Conservation (phyloP, 30 jellyfish, hydroid and myxozoan genomes). For the Phacellophora camtschatica region DNA sequence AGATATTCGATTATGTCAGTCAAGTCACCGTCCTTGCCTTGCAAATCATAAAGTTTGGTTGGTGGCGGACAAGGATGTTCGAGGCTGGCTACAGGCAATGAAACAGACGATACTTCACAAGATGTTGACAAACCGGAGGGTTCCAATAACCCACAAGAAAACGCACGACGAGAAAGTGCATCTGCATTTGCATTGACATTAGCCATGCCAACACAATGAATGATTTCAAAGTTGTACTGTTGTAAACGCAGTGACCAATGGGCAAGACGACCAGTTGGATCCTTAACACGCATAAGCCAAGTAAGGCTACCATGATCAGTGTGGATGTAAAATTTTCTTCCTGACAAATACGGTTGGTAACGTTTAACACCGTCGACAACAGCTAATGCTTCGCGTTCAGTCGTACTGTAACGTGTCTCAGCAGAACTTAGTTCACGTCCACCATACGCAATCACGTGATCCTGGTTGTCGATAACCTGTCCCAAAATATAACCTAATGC, state of each 20-base stretch:
- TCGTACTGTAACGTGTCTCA: conserved; percentile 35
- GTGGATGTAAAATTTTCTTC: not conserved
- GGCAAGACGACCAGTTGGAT: conserved; percentile 46
- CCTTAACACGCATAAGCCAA: conserved; percentile 34
- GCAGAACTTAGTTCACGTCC: conserved; percentile 35
- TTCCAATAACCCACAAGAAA: no score
- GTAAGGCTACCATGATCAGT: conserved; percentile 23
- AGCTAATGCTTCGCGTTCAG: conserved; percentile 60
- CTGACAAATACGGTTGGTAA: conserved; percentile 17
- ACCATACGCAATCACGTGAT: conserved; percentile 33
- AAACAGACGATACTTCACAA: not conserved
- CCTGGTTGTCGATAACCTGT: not conserved
- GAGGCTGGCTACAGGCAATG: not conserved
- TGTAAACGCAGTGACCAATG: conserved; percentile 53
- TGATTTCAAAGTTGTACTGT: conserved; percentile 38
- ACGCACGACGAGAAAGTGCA: not conserved
- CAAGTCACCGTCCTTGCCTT: not conserved
- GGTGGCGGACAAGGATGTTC: not conserved
- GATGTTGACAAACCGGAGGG: no score
- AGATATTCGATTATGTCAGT: not conserved
- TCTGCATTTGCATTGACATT: conserved; percentile 38
- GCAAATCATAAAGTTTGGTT: not conserved
- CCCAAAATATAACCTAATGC: conserved; percentile 47
- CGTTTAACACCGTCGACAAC: conserved; percentile 42
- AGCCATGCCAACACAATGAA: conserved; percentile 40